Evolutionary conservation across 2,113 vertebrate genomes (phyloP).

Genomic region (Grammomys dolichurus): DNA sequence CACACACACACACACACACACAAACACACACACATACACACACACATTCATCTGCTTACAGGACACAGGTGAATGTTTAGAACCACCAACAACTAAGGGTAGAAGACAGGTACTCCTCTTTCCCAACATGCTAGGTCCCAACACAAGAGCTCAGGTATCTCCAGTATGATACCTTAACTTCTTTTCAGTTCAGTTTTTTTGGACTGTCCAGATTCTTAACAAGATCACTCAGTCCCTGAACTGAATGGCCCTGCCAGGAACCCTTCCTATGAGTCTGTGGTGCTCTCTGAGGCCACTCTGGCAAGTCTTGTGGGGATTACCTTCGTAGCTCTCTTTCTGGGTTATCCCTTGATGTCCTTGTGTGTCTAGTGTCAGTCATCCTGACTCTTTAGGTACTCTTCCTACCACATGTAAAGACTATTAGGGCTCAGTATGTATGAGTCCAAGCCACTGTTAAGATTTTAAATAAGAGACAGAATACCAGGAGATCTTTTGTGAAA

Average conservation of each 20-base stretch:
- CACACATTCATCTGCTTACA: neutral
- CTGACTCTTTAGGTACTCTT: neutral
- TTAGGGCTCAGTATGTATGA: fast-evolving
- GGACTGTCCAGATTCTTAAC: neutral
- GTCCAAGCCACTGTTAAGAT: neutral
- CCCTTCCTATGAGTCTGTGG: neutral
- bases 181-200: neutral
- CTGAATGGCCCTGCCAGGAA: neutral
- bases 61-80: neutral
- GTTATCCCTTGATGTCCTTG: neutral
- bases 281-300: neutral
- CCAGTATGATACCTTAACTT: neutral
- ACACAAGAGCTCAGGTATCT: neutral
- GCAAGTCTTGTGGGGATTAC: neutral
- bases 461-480: neutral
- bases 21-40: neutral
- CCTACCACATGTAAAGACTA: neutral
- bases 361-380: neutral
- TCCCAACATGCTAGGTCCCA: neutral
- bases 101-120: neutral
- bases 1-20: neutral
- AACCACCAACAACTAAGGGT: neutral
- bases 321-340: neutral
- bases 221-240: neutral
- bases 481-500: neutral